These are phyloP conservation scores for Trematomus bernacchii DNA, from an alignment of 2,797 vertebrate genomes.

Conservation along the genomic window DNA sequence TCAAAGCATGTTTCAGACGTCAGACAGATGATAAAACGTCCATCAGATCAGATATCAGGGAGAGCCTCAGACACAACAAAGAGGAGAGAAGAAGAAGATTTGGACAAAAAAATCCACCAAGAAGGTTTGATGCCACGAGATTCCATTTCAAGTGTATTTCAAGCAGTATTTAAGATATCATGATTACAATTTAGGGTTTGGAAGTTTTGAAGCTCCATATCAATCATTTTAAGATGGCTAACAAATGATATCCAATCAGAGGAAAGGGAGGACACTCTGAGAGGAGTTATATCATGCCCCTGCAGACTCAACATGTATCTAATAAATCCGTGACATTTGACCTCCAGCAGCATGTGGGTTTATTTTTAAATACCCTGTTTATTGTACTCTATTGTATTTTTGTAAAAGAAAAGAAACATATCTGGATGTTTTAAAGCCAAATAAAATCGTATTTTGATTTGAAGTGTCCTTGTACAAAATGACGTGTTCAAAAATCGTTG, in stretches of 20 bases:
- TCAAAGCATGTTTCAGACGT: not conserved
- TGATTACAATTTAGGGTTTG: too few species aligned
- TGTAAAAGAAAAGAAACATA: too few species aligned
- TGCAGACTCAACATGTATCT: not conserved
- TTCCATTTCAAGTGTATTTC: too few species aligned
- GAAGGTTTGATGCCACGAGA: too few species aligned
- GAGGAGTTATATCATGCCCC: not conserved
- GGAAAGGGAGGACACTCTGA: too few species aligned
- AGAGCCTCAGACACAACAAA: too few species aligned
- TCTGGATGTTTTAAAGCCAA: too few species aligned
- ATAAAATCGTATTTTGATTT: not conserved
- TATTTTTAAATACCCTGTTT: not conserved
- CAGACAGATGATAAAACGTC: slow-evolving; percentile 1
- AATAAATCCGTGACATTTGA: slow-evolving; percentile 10
- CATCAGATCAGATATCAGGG: not conserved
- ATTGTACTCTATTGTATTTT: not conserved
- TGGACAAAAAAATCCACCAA: too few species aligned
- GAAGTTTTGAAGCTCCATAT: too few species aligned
- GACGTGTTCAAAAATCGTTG: not conserved
- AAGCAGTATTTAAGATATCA: too few species aligned
- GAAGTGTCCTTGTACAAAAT: not conserved
- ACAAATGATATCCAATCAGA: too few species aligned
- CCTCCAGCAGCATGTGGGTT: not conserved
- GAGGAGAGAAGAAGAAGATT: not conserved
- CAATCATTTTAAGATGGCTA: too few species aligned